phyloP scores from a whole-genome alignment of 2,113 vertebrate genomes.

The Xiphorhynchus elegans region DNA sequence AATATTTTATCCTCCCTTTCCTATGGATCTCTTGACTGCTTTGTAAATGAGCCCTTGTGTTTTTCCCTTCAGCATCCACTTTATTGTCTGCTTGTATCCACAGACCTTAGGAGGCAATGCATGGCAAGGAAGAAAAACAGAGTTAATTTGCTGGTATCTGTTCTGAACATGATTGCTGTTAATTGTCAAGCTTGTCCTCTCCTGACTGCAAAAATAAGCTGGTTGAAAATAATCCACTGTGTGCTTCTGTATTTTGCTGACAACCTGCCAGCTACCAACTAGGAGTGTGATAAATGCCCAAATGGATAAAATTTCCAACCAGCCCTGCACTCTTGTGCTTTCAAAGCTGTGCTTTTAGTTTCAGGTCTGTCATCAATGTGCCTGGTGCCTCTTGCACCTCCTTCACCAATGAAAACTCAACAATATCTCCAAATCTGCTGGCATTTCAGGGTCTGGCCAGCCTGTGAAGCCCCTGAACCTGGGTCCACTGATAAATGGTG shows the following conservation, averaged over 20 bases:
- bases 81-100: background rate
- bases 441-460: background rate
- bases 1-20: background rate
- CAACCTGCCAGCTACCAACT: background rate
- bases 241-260: background rate
- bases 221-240: background rate
- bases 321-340: background rate
- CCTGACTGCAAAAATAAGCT: conserved; percentile 22
- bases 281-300: background rate
- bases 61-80: conserved; percentile 11
- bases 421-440: background rate
- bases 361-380: background rate
- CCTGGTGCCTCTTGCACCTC: background rate
- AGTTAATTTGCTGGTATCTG: conserved; percentile 59
- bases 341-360: background rate
- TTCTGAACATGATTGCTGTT: conserved; percentile 22
- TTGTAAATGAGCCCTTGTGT: conserved; percentile 10
- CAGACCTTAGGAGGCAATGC: background rate
- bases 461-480: background rate
- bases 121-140: background rate
- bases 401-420: background rate
- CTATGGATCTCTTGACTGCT: background rate
- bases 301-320: background rate
- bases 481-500: accelerated
- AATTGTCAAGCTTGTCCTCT: conserved; percentile 25